These are phyloP conservation scores for Cydia strobilella DNA, from an alignment of 1,140 invertebrate species.

Conservation along the genomic window DNA sequence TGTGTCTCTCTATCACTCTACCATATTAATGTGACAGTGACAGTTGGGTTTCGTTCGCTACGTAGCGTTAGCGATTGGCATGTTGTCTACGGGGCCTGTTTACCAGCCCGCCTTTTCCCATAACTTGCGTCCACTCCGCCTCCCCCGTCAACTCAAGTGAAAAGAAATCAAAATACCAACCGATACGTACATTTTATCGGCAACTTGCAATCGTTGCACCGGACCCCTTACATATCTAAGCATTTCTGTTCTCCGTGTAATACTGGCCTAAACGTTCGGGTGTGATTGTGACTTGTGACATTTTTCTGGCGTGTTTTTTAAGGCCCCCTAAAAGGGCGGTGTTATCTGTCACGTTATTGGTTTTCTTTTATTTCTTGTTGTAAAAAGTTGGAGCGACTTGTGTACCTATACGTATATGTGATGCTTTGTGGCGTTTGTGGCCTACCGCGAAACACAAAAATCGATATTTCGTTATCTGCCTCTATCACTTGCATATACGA, in stretches of 20 bases:
- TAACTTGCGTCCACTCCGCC: conserved; percentile 20
- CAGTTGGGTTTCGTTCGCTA: no score
- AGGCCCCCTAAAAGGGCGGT: conserved; percentile 7
- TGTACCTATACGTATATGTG: not conserved
- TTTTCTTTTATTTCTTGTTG: conserved; percentile 31
- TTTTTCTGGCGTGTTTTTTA: not conserved
- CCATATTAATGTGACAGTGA: no score
- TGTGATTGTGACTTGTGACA: not conserved
- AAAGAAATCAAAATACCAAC: conserved; percentile 57
- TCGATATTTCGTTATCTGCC: no score
- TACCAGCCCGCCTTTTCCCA: not conserved
- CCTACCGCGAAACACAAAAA: no score
- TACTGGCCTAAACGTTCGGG: not conserved
- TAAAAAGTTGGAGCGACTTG: not conserved
- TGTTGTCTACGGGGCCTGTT: no score
- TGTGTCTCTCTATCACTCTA: no score
- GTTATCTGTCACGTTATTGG: conserved; percentile 26
- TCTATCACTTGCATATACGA: no score
- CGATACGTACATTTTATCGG: conserved; percentile 50
- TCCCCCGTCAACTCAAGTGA: conserved; percentile 43
- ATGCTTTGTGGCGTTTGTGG: not conserved
- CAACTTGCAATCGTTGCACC: conserved; percentile 61
- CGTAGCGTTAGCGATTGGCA: no score
- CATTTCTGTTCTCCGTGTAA: not conserved
- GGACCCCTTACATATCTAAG: conserved; percentile 41